Evolutionary conservation across 2,888 invertebrate species (phyloP), one percentile per base, ranked within the genome.

Genomic region (Brachyptera risi): DNA sequence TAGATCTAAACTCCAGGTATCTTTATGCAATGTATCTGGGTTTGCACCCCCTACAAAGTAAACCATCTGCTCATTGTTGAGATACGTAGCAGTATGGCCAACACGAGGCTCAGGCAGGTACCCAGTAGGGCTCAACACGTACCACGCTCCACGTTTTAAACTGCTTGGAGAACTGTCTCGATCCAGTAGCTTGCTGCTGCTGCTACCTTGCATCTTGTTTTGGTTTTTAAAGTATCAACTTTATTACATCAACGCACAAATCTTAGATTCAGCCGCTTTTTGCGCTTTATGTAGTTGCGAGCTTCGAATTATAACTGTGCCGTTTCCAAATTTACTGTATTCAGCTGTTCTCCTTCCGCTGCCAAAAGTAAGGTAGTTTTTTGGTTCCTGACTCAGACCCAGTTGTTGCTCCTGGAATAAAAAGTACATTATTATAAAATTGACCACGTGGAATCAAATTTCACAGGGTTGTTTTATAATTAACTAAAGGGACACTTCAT

Each of bases 271-370:
- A 13, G 47, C 3, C 15, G 59, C 17, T 59, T 63, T 63, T 47
- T 21, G 27, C n/a, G 17, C 40, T 13, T 19, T 17, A 21, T 40
- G 60, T 19, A 49, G 61, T n/a, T 38, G 38, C 19, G 44, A 15
- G 19, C 38, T 56, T 35, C 59, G 37, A 26, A 60, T 65, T 27
- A 73, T 69, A 9, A 75, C 72, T 7, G 73, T 69, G 23, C 73
- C 70, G 62, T 75, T 75, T 37, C 75, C 75, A 63, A 72, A 71
- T 66, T 66, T 75, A 60, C 71, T 73, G 64, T 75, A 75, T 56
- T 72, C 71, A 61, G 69, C 70, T 9, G 72, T 73, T 61, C 73
- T 69, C 35, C 75, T 71, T 64, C 73, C 74, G 24, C 63, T 67
- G 5, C 75, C 75, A 61, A 72, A 72, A 60, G 69, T 72, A 42